These are phyloP conservation scores for Colius striatus DNA, from an alignment of 2,113 vertebrate genomes.

Conservation along the genomic window DNA sequence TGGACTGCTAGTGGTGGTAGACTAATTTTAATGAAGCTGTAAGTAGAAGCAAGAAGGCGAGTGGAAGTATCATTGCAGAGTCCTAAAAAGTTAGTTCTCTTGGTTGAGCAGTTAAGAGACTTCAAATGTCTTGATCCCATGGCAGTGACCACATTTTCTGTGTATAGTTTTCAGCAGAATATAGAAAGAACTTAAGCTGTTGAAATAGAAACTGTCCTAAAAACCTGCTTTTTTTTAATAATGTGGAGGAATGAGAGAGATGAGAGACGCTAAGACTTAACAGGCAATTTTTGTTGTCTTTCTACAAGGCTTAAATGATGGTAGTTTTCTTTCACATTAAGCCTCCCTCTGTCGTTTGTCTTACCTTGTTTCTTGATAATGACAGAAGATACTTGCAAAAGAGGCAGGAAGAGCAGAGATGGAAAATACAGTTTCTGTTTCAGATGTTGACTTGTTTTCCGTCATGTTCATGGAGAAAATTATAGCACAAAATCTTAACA, in stretches of 20 bases:
- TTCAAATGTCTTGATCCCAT: background rate
- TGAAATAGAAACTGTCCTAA: background rate
- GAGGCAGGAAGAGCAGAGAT: background rate
- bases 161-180: background rate
- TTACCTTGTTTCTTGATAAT: background rate
- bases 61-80: background rate
- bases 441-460: background rate
- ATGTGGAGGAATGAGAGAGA: background rate
- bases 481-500: background rate
- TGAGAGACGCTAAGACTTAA: background rate
- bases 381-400: background rate
- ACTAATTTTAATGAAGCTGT: background rate
- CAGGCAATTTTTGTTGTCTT: background rate
- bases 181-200: background rate
- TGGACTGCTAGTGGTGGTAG: background rate
- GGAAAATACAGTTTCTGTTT: background rate
- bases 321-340: background rate
- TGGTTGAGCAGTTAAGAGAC: background rate
- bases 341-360: background rate
- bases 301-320: background rate
- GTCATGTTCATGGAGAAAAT: background rate
- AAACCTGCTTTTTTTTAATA: background rate
- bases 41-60: background rate
- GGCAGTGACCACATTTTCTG: background rate
- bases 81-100: background rate